Conservation (phyloP, 2,797 vertebrate species). For the Oreochromis grahami region DNA sequence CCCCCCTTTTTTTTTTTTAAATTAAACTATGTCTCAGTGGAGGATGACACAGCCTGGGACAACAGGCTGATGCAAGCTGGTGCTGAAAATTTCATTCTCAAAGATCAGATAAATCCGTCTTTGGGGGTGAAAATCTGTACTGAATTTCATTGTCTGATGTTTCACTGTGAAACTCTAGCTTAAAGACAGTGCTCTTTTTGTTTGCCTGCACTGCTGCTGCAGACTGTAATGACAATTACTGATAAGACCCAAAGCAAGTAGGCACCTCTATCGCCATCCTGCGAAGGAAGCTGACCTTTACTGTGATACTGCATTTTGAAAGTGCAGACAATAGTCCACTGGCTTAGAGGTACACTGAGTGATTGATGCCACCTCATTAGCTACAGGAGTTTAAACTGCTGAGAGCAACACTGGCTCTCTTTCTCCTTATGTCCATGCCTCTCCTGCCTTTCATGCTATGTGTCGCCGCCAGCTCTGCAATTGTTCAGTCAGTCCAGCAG, state of each 20-base stretch:
- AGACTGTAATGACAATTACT: constrained; percentile 13
- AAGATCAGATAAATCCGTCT: constrained; percentile 4
- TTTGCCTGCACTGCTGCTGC: background rate
- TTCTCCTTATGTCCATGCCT: constrained; percentile 7
- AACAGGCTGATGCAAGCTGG: constrained; percentile 33
- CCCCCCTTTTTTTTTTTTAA: background rate
- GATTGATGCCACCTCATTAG: constrained; percentile 70
- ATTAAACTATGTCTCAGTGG: constrained; percentile 31
- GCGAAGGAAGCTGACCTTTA: constrained; percentile 49
- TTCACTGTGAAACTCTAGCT: background rate
- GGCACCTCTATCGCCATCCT: constrained; percentile 29
- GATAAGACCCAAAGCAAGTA: background rate
- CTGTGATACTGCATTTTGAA: constrained; percentile 44
- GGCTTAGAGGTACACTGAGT: constrained; percentile 36
- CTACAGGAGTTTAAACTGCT: constrained; percentile 20
- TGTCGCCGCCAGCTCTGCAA: constrained; percentile 4
- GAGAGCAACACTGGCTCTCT: constrained; percentile 23
- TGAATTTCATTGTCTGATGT: background rate
- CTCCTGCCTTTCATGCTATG: background rate
- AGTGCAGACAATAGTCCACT: constrained; percentile 47
- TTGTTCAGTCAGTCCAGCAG: constrained; percentile 7
- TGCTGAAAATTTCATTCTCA: constrained; percentile 13
- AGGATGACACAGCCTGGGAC: constrained; percentile 18
- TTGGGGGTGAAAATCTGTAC: background rate
- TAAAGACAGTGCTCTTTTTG: background rate